These are phyloP conservation scores for Callipepla californica DNA, from an alignment of 2,113 vertebrate species.

Conservation along the genomic window DNA sequence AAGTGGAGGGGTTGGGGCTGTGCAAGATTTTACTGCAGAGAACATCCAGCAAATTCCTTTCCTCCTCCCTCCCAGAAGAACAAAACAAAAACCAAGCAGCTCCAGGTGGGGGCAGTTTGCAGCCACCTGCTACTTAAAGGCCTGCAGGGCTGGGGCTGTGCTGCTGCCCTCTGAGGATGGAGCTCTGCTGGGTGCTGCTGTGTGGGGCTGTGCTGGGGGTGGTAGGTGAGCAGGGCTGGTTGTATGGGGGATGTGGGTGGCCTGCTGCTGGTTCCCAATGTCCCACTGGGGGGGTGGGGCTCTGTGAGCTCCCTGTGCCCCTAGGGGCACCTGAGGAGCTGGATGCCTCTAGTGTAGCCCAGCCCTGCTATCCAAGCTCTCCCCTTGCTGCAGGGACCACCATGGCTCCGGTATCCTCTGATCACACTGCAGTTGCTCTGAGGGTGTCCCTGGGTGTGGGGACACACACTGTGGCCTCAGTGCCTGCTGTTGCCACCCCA, in stretches of 20 bases:
- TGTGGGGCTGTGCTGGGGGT: background rate
- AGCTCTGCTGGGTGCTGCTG: background rate
- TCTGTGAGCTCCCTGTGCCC: background rate
- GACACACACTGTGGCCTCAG: background rate
- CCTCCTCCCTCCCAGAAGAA: background rate
- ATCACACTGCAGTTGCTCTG: rapidly evolving
- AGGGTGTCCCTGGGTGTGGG: background rate
- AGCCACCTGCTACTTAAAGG: background rate
- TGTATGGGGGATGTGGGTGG: background rate
- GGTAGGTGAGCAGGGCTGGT: conserved; percentile 11
- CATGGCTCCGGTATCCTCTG: rapidly evolving
- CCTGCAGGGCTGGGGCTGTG: background rate
- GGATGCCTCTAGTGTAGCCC: background rate
- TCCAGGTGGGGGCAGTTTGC: background rate
- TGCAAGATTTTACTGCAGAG: background rate
- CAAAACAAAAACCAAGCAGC: background rate
- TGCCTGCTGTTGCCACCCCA: rapidly evolving
- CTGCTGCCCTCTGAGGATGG: background rate
- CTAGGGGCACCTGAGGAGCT: background rate
- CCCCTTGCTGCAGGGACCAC: background rate
- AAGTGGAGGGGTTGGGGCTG: background rate
- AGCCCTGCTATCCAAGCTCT: background rate
- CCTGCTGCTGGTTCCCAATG: background rate
- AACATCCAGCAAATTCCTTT: background rate
- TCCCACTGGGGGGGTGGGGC: background rate